Conservation (phyloP, 2,888 invertebrate species). For the Mesochorus sp. region DNA sequence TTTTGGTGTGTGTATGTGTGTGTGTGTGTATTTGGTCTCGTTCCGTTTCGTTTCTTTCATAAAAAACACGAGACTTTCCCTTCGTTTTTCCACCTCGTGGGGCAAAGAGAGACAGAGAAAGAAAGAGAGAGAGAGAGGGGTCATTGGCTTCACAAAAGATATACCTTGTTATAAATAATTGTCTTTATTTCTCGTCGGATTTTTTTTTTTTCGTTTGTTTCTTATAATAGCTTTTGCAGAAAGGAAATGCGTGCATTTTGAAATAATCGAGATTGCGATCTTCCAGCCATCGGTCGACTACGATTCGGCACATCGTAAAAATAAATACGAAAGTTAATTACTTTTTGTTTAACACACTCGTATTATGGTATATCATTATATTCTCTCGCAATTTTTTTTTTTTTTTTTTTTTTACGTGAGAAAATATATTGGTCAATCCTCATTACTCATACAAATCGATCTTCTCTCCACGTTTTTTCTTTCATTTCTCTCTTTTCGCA, state of each 20-base stretch:
- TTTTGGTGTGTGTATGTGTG: constrained; percentile 6
- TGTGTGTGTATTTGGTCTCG: constrained; percentile 56
- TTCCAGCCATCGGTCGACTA: constrained; percentile 18
- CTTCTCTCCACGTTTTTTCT: not conserved
- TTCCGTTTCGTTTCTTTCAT: constrained; percentile 61
- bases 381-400: not conserved
- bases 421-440: not conserved
- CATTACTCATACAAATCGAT: not conserved
- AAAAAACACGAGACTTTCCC: constrained; percentile 61
- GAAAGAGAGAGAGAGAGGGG: constrained; percentile 14
- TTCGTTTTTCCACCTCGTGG: constrained; percentile 55
- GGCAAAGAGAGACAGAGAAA: constrained; percentile 18
- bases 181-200: constrained; percentile 6
- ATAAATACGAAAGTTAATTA: too few relatives aligned
- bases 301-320: constrained; percentile 3
- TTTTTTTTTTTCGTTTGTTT: not conserved
- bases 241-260: constrained; percentile 28
- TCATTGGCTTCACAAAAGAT: too few relatives aligned
- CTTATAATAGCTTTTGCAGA: constrained; percentile 17
- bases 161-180: constrained; percentile 44
- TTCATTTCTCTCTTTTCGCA: constrained; percentile 40
- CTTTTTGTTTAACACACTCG: too few relatives aligned
- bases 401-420: not conserved
- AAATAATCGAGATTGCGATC: constrained; percentile 11
- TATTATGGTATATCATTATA: too few relatives aligned